Percentiles rank a stretch among this genome's conserved stretches.
These are phyloP conservation scores for Hoplodrina ambigua DNA, from an alignment of 2,888 invertebrate species.

Conservation along the genomic window DNA sequence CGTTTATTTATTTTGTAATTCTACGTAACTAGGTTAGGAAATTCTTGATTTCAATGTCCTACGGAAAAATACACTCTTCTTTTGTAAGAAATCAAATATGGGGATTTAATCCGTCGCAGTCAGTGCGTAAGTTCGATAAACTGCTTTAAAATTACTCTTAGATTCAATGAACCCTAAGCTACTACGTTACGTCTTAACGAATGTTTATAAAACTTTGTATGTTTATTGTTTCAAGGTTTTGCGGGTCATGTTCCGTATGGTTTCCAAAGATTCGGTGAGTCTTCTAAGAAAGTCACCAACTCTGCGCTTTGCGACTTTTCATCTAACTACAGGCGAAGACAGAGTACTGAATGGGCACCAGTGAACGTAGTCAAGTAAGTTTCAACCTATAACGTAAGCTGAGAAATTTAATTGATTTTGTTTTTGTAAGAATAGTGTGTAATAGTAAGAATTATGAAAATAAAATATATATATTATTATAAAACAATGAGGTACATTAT, in stretches of 20 bases:
- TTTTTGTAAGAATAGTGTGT: slow-evolving; percentile 1
- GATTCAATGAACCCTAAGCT: not conserved
- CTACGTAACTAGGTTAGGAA: slow-evolving; percentile 3
- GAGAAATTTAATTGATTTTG: not conserved
- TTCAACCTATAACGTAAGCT: slow-evolving; percentile 4
- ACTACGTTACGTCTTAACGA: not conserved
- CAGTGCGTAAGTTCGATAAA: slow-evolving; percentile 77
- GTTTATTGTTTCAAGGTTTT: slow-evolving; percentile 86
- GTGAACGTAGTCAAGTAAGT: slow-evolving; percentile 90
- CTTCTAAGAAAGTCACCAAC: slow-evolving; percentile 92
- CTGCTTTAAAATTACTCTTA: not conserved
- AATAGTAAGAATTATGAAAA: not conserved
- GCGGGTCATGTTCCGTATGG: slow-evolving; percentile 92
- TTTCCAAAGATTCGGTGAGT: slow-evolving; percentile 91
- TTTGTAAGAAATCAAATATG: slow-evolving; percentile 87
- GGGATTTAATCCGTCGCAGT: slow-evolving; percentile 85
- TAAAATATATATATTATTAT: not conserved
- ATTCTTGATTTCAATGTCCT: slow-evolving; percentile 76
- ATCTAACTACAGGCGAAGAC: slow-evolving; percentile 93
- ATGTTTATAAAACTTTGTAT: not conserved
- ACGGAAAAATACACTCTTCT: slow-evolving; percentile 81
- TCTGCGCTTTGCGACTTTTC: slow-evolving; percentile 94
- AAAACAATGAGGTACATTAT: not conserved
- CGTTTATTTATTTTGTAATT: slow-evolving; percentile 21
- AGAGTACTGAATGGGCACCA: slow-evolving; percentile 94